Percentiles rank a stretch among this genome's conserved stretches.
Evolutionary conservation across 2,888 invertebrate genomes (phyloP).

Genomic region (Ferrisia virgata): DNA sequence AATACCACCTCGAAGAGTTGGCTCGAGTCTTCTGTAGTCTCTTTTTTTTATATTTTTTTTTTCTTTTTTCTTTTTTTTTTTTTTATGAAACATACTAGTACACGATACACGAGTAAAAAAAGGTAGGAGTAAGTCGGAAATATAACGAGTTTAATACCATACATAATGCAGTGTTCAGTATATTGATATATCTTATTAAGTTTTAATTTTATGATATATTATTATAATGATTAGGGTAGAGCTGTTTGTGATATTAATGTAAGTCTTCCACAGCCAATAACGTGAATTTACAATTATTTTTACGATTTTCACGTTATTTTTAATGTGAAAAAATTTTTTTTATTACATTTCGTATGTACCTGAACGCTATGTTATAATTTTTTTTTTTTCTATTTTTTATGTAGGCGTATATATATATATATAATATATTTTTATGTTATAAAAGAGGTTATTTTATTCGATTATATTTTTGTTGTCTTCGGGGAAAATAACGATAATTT

Average conservation of each 20-base stretch:
- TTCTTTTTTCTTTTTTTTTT: not conserved
- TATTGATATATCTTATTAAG: not conserved
- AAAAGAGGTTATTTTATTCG: not conserved
- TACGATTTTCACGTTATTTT: not conserved
- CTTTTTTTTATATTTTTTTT: not conserved
- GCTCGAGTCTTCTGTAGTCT: not conserved
- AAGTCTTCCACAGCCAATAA: constrained; percentile 39
- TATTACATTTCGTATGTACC: constrained; percentile 22
- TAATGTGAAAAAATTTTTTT: not conserved
- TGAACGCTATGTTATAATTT: constrained; percentile 5
- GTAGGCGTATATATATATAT: not conserved
- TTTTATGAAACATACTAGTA: not conserved
- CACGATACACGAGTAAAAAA: not conserved
- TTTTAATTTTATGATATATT: not conserved
- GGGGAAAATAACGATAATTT: not conserved
- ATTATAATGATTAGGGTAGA: constrained; percentile 2
- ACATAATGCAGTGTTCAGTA: constrained; percentile 27
- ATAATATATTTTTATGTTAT: not conserved
- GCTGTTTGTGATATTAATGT: constrained; percentile 42
- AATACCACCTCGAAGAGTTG: not conserved
- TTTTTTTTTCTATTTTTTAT: not conserved
- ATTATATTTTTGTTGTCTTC: not conserved
- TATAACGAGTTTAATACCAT: constrained; percentile 10
- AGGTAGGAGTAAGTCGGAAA: not conserved
- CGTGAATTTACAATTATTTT: constrained; percentile 21